Conservation (phyloP, 2,113 vertebrate genomes). For the Notarius quadriscutis region DNA sequence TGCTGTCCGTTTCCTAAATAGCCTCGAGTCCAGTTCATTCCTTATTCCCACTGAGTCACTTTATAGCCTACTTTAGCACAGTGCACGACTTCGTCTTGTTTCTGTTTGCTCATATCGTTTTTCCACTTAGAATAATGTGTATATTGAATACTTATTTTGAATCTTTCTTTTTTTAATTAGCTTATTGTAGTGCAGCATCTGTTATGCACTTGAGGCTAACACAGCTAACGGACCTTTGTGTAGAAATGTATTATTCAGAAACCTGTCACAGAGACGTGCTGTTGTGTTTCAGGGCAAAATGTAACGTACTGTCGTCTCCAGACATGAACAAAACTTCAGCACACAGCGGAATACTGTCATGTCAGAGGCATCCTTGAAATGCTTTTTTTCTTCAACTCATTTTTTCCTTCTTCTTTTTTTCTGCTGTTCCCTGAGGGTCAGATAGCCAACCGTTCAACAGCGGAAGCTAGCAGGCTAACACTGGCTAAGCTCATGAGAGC, state of each 20-base stretch:
- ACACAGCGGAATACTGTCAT: background rate
- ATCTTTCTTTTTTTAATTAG: background rate
- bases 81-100: background rate
- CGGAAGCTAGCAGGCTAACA: background rate
- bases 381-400: background rate
- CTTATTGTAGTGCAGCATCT: background rate
- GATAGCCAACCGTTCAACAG: background rate
- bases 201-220: background rate
- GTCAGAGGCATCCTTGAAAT: background rate
- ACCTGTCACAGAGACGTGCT: background rate
- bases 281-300: background rate
- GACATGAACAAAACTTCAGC: background rate
- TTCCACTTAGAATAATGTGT: background rate
- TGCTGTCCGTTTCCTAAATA: conserved; percentile 3
- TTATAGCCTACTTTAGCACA: background rate
- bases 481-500: background rate
- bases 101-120: background rate
- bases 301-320: background rate
- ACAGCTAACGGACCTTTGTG: background rate
- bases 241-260: background rate
- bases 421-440: background rate
- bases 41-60: background rate
- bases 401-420: background rate
- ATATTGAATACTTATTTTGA: background rate
- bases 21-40: conserved; percentile 2